Evolutionary conservation across 2,113 vertebrate genomes (phyloP).

Genomic region (Baryphthengus martii): DNA sequence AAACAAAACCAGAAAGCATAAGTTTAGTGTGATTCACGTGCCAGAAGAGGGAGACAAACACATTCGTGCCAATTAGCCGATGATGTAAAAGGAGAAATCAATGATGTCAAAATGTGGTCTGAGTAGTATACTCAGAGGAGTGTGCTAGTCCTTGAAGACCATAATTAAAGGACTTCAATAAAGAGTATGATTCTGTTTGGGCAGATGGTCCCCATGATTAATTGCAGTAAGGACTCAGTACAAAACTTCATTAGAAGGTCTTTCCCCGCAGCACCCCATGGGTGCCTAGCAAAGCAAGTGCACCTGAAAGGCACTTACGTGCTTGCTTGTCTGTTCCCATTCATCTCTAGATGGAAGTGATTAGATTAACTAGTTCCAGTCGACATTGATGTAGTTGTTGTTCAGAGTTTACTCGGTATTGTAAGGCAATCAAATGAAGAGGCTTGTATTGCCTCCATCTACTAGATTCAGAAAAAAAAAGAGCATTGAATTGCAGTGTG

Average conservation of each 20-base stretch:
- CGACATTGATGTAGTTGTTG: neutral
- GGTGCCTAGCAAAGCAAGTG: neutral
- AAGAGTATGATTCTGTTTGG: neutral
- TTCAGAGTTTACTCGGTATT: neutral
- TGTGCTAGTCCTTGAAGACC: neutral
- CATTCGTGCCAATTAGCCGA: neutral
- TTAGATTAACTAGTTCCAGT: neutral
- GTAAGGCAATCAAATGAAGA: neutral
- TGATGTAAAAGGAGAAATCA: neutral
- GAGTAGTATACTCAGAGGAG: neutral
- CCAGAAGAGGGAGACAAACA: neutral
- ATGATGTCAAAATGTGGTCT: neutral
- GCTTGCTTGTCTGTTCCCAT: neutral
- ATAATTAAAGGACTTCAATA: neutral
- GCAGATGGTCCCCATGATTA: neutral
- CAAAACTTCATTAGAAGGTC: neutral
- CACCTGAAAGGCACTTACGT: neutral
- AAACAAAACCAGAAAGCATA: neutral
- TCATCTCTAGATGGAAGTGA: neutral
- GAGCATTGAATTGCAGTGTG: neutral
- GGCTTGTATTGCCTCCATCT: neutral
- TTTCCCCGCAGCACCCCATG: neutral
- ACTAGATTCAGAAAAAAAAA: neutral
- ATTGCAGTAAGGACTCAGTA: neutral
- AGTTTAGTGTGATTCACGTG: neutral